Evolutionary conservation across 2,888 invertebrate species (phyloP), one percentile per base, ranked within the genome.

Genomic region (Thymelicus acteon): DNA sequence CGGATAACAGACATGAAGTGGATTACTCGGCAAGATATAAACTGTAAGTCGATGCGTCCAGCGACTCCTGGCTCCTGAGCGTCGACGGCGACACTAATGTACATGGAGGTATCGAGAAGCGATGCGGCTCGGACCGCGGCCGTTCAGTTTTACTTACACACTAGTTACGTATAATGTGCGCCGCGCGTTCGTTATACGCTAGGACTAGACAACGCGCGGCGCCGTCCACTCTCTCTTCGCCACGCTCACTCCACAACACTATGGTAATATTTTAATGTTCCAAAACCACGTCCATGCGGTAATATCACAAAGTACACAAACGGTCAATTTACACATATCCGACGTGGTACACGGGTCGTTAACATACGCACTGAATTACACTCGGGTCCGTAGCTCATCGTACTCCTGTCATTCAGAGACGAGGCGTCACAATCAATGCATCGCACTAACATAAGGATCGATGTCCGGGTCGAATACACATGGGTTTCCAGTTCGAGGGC

Each of bases 161-260:
- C 90, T 92, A 92, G 76, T 92, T 93, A 93, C 93, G 93, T 93
- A 92, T 93, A 90, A 90, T 75, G 80, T 77, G 80, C 82, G 82
- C 80, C 86, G 86, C 85, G 85, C 86, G 86, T 76, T 78, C 80
- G 83, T 79, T 79, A 77, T 81, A 85, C 82, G 81, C 85, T 83
- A 83, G 82, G 91, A 90, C 91, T 90, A 90, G 90, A 87, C 83
- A 77, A 80, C 84, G 85, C 85, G 83, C 85, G 86, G 77, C 84
- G 79, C 77, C 72, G 77, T 74, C 72, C 72, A 72, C 71, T 74
- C 74, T 40, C 69, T 48, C 31, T 31, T 31, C 31, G 3, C 31
- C 31, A 31, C 69, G 58, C 58, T 58, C 72, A 74, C 71, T 72
- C 74, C 74, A 75, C 72, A 69, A 73, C 79, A 74, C 77, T 74